Percentiles rank a stretch among this genome's conserved stretches.
Conservation (phyloP, 2,888 invertebrate genomes). For the Chelonus formosanus region DNA sequence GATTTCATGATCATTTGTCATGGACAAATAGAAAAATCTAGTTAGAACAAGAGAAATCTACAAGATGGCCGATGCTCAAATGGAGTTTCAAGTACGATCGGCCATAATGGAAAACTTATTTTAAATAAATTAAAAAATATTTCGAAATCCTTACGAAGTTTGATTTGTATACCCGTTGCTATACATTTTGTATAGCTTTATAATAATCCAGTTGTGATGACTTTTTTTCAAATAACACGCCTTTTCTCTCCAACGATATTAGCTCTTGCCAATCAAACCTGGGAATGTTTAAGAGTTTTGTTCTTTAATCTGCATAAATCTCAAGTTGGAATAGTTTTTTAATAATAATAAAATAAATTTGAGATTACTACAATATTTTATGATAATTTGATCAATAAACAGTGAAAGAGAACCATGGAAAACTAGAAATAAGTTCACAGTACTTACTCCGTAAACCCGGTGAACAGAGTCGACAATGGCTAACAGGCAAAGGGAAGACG, state of each 20-base stretch:
- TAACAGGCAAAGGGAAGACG: conserved; percentile 61
- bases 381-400: too few relatives aligned
- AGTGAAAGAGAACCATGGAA: not conserved
- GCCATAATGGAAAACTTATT: conserved; percentile 47
- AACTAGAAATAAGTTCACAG: conserved; percentile 23
- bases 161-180: conserved; percentile 60
- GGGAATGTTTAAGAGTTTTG: conserved; percentile 38
- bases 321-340: not conserved
- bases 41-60: conserved; percentile 33
- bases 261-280: conserved; percentile 56
- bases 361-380: too few relatives aligned
- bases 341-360: not conserved
- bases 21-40: not conserved
- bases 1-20: too few relatives aligned
- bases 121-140: not conserved
- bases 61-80: conserved; percentile 48
- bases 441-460: conserved; percentile 57
- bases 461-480: conserved; percentile 61
- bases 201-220: conserved; percentile 26
- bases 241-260: conserved; percentile 42
- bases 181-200: conserved; percentile 51
- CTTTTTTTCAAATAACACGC: conserved; percentile 14
- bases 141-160: conserved; percentile 55
- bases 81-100: conserved; percentile 31
- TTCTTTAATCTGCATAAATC: not conserved